Evolutionary conservation across 2,888 invertebrate genomes (phyloP).

Genomic region (Protonemura montana): DNA sequence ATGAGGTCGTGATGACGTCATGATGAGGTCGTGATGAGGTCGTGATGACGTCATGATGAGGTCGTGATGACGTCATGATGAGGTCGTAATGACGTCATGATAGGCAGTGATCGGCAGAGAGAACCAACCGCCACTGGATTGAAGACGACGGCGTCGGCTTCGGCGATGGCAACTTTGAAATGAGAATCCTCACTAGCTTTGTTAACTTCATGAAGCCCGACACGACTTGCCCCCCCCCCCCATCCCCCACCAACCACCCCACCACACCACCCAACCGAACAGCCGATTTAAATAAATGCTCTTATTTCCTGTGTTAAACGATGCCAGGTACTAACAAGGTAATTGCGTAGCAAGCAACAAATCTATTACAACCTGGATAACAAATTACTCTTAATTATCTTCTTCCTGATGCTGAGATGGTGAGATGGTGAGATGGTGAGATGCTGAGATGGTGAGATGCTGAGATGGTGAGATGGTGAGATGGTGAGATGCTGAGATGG

Average conservation of each 20-base stretch:
- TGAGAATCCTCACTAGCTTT: background rate
- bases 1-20: too few relatives aligned
- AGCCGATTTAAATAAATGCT: constrained; percentile 40
- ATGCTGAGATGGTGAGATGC: background rate
- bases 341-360: background rate
- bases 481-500: too few relatives aligned
- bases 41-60: too few relatives aligned
- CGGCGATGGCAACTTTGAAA: background rate
- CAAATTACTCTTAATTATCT: background rate
- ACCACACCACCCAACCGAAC: constrained; percentile 1
- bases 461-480: background rate
- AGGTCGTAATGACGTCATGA: too few relatives aligned
- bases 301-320: constrained; percentile 43
- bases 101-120: too few relatives aligned
- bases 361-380: background rate
- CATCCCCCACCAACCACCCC: background rate
- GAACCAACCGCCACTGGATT: too few relatives aligned
- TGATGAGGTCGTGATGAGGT: too few relatives aligned
- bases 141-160: background rate
- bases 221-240: too few relatives aligned
- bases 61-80: too few relatives aligned
- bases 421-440: background rate
- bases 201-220: too few relatives aligned
- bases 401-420: background rate
- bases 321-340: constrained; percentile 23